Percentiles rank a stretch among this genome's conserved stretches.
phyloP scores from a whole-genome alignment of 2,797 vertebrate species.

The Acrossocheilus fasciatus region DNA sequence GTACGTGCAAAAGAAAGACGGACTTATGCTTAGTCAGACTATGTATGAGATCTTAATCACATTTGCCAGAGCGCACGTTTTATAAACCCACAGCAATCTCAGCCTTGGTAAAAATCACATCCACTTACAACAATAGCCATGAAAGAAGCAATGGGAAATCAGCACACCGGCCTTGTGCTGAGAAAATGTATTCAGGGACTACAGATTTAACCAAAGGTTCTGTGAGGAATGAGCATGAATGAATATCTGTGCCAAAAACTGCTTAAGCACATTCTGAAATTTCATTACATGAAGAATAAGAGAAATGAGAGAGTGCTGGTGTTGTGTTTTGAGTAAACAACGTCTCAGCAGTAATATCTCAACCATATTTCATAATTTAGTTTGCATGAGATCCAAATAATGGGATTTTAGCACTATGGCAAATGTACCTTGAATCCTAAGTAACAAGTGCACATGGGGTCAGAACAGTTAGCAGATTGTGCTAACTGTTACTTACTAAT shows the following conservation, averaged over 20 bases:
- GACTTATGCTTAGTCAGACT: conserved; percentile 25
- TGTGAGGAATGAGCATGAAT: not conserved
- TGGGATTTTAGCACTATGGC: not conserved
- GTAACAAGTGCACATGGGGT: not conserved
- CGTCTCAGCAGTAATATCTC: not conserved
- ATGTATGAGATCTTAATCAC: conserved; percentile 19
- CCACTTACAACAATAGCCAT: not conserved
- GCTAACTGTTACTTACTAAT: too few species aligned
- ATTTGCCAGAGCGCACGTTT: not conserved
- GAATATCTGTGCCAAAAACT: not conserved
- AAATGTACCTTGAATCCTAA: not conserved
- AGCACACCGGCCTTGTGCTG: not conserved
- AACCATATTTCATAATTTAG: not conserved
- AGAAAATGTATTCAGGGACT: not conserved
- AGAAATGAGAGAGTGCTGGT: not conserved
- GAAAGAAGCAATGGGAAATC: conserved; percentile 7
- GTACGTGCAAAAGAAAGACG: not conserved
- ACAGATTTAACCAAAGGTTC: not conserved
- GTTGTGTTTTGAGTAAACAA: conserved; percentile 4
- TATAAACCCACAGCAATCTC: conserved; percentile 15
- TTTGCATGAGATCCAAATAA: not conserved
- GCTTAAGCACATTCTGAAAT: not conserved
- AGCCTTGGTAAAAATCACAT: conserved; percentile 21
- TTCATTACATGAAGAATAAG: not conserved
- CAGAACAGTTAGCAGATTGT: not conserved